Evolutionary conservation across 1,140 invertebrate genomes (phyloP).

Genomic region (Chironomus striatipennis): DNA sequence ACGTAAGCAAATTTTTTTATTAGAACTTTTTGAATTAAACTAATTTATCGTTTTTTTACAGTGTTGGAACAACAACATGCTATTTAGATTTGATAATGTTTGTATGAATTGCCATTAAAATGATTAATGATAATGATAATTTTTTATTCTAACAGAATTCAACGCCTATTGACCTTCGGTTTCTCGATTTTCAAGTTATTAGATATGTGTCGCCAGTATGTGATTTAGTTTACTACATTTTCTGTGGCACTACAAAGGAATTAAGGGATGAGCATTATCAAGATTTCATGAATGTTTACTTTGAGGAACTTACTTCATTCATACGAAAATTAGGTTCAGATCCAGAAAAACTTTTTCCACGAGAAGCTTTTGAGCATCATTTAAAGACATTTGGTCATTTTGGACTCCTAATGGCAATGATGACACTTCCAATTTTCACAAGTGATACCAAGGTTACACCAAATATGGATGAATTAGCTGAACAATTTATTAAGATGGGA

Average conservation of each 20-base stretch:
- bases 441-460: slow-evolving; percentile 30
- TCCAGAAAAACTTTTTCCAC: slow-evolving; percentile 39
- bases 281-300: slow-evolving; percentile 40
- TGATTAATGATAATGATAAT: not conserved
- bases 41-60: not conserved
- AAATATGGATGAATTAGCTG: slow-evolving; percentile 31
- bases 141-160: slow-evolving; percentile 10
- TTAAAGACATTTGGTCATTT: slow-evolving; percentile 29
- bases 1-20: slow-evolving; percentile 28
- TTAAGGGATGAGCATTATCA: slow-evolving; percentile 40
- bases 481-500: slow-evolving; percentile 23
- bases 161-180: slow-evolving; percentile 32
- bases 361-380: slow-evolving; percentile 30
- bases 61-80: not conserved
- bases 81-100: not conserved
- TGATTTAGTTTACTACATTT: slow-evolving; percentile 43
- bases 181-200: slow-evolving; percentile 46
- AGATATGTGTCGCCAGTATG: slow-evolving; percentile 40
- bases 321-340: slow-evolving; percentile 27
- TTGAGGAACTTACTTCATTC: slow-evolving; percentile 32
- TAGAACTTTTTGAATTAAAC: not conserved
- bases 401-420: slow-evolving; percentile 29
- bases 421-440: slow-evolving; percentile 32
- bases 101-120: not conserved
- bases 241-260: slow-evolving; percentile 40